Percentiles rank a stretch among this genome's conserved stretches.
These are phyloP conservation scores for Drosophila takahashii DNA, from an alignment of 1,140 invertebrate species.

Conservation along the genomic window DNA sequence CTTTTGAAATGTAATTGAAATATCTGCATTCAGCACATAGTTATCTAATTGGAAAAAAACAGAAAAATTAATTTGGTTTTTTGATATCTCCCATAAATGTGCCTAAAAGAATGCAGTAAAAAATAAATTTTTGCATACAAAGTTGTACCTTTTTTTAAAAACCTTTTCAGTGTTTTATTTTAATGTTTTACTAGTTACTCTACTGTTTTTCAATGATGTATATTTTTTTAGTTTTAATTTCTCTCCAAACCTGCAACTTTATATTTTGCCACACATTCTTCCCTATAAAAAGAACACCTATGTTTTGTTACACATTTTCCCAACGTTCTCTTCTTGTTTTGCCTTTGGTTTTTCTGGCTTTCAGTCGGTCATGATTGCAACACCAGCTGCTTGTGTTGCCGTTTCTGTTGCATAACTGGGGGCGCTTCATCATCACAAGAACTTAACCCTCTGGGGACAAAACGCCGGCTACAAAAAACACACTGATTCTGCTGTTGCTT, in stretches of 20 bases:
- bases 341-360: slow-evolving; percentile 17
- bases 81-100: no score
- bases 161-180: no score
- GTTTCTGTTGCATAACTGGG: slow-evolving; percentile 43
- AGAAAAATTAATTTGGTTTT: no score
- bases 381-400: slow-evolving; percentile 24
- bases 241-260: no score
- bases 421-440: slow-evolving; percentile 32
- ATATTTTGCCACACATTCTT: background rate
- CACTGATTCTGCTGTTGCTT: slow-evolving; percentile 30
- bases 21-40: background rate
- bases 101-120: no score
- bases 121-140: no score
- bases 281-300: background rate
- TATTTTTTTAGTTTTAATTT: no score
- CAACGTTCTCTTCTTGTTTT: slow-evolving; percentile 10
- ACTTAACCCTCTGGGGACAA: slow-evolving; percentile 28
- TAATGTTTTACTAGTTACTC: no score
- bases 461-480: slow-evolving; percentile 43
- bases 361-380: slow-evolving; percentile 37
- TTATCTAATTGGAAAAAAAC: no score
- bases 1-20: background rate
- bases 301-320: background rate
- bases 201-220: no score
- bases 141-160: background rate